Conservation (phyloP, 2,888 invertebrate species). For the Aphidius colemani region DNA sequence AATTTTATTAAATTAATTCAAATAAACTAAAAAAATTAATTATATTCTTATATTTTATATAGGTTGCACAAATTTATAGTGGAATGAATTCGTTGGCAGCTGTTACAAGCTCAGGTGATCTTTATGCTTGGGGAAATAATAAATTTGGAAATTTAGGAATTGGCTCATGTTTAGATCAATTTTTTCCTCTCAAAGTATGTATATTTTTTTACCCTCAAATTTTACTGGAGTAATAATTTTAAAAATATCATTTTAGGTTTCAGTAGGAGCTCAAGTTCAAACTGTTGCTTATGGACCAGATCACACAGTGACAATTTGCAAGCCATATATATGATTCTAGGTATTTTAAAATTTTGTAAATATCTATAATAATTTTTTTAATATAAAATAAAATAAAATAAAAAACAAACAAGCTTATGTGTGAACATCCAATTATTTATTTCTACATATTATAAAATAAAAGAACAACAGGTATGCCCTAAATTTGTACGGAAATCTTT, state of each 20-base stretch:
- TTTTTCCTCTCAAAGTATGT: conserved; percentile 81
- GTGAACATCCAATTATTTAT: not conserved
- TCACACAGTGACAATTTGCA: conserved; percentile 78
- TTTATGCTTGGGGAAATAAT: conserved; percentile 93
- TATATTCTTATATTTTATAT: conserved; percentile 1
- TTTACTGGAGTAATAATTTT: too few relatives aligned
- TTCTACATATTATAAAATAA: conserved; percentile 6
- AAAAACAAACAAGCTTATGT: conserved; percentile 9
- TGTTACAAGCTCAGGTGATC: conserved; percentile 78
- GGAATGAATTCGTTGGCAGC: conserved; percentile 82
- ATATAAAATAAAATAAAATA: conserved; percentile 26
- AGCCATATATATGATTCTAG: conserved; percentile 66
- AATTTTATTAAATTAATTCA: conserved; percentile 19
- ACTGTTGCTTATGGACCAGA: conserved; percentile 85
- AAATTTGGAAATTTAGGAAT: conserved; percentile 82
- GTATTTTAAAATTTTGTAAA: conserved; percentile 5
- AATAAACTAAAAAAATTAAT: conserved; percentile 2
- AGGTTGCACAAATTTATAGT: conserved; percentile 67
- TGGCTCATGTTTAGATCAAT: conserved; percentile 79
- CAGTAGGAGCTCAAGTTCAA: conserved; percentile 76
- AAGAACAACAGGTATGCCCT: not conserved
- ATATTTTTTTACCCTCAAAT: not conserved
- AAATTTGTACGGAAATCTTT: not conserved
- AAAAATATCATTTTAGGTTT: conserved; percentile 58
- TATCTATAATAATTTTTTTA: conserved; percentile 22